Percentiles rank a stretch among this genome's conserved stretches.
These are phyloP conservation scores for Latheticus oryzae DNA, from an alignment of 2,888 invertebrate species.

Conservation along the genomic window DNA sequence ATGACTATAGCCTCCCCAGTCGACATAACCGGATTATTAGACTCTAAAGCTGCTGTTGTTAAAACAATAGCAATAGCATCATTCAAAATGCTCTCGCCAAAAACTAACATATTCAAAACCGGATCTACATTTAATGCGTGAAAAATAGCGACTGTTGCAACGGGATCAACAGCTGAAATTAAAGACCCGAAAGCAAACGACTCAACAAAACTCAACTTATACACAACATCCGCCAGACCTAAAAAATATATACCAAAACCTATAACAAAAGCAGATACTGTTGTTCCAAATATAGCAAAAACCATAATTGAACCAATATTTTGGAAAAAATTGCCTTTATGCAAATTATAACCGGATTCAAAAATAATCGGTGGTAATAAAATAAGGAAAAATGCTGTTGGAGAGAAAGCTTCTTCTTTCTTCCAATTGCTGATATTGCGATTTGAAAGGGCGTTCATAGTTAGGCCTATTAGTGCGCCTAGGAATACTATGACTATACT, in stretches of 20 bases:
- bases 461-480: slow-evolving; percentile 91
- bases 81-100: slow-evolving; percentile 95
- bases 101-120: slow-evolving; percentile 98
- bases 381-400: slow-evolving; percentile 97
- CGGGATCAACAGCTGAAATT: slow-evolving; percentile 99
- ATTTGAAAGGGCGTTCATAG: slow-evolving; percentile 89
- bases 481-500: slow-evolving; percentile 97
- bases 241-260: slow-evolving; percentile 96
- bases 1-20: slow-evolving; percentile 88
- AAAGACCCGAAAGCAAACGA: slow-evolving; percentile 98
- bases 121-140: slow-evolving; percentile 98
- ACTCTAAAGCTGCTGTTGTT: slow-evolving; percentile 87
- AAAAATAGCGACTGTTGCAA: slow-evolving; percentile 98
- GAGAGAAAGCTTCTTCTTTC: slow-evolving; percentile 97
- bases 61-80: slow-evolving; percentile 99
- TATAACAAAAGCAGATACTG: slow-evolving; percentile 96
- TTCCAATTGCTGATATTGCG: slow-evolving; percentile 94
- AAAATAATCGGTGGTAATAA: slow-evolving; percentile 98
- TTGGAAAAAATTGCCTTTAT: slow-evolving; percentile 96
- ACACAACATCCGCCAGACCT: slow-evolving; percentile 92
- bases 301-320: slow-evolving; percentile 99
- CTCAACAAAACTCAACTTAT: slow-evolving; percentile 92
- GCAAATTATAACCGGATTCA: slow-evolving; percentile 98
- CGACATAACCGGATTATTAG: slow-evolving; percentile 74
- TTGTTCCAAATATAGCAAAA: slow-evolving; percentile 97